A percentile compares a stretch with the other conserved stretches of the same genome.
Conservation (phyloP, 2,888 invertebrate genomes). For the Gerris lacustris region DNA sequence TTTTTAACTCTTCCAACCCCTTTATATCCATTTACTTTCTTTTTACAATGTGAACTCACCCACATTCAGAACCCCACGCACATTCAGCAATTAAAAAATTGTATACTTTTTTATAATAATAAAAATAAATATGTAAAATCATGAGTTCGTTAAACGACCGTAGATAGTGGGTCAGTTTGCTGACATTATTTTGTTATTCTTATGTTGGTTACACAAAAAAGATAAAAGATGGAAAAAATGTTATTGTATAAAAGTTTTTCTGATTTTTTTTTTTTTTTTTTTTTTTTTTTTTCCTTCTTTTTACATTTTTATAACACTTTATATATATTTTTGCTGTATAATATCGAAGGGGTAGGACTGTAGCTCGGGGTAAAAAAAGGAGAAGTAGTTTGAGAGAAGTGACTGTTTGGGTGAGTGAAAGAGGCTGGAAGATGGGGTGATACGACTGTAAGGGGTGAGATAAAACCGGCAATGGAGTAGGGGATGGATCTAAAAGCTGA, state of each 20-base stretch:
- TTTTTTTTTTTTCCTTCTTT: not conserved
- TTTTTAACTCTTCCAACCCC: too few relatives aligned
- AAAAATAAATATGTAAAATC: too few relatives aligned
- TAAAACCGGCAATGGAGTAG: conserved; percentile 2
- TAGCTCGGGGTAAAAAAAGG: not conserved
- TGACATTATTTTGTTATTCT: not conserved
- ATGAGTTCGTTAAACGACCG: too few relatives aligned
- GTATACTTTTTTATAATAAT: too few relatives aligned
- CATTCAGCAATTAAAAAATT: too few relatives aligned
- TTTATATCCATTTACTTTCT: too few relatives aligned
- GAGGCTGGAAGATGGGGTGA: not conserved
- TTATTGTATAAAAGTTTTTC: too few relatives aligned
- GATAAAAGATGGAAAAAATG: not conserved
- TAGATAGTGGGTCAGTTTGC: not conserved
- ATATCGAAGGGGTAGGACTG: not conserved
- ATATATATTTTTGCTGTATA: not conserved
- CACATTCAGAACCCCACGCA: too few relatives aligned
- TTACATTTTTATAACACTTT: conserved; percentile 1
- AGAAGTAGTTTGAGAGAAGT: not conserved
- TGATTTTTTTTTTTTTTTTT: not conserved
- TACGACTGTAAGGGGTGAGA: conserved; percentile 1
- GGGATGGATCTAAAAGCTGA: conserved; percentile 13
- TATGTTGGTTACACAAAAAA: not conserved
- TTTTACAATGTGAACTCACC: too few relatives aligned
- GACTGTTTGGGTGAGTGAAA: not conserved